A percentile compares a stretch with the other conserved stretches of the same genome.
Evolutionary conservation across 2,888 invertebrate genomes (phyloP).

Genomic region (Holacanthella duospinosa): DNA sequence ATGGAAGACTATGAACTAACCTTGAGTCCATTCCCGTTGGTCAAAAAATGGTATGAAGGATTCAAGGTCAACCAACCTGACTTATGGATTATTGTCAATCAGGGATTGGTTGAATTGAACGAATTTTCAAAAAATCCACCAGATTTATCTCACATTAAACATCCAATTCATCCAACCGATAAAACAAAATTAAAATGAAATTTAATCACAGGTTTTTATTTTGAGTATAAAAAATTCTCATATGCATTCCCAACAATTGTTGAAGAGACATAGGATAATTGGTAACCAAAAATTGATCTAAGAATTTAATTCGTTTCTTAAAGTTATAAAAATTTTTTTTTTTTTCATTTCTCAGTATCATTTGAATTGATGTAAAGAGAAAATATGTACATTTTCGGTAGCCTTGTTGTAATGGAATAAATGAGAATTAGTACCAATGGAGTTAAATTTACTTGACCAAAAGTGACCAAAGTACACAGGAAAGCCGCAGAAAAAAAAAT

Average conservation of each 20-base stretch:
- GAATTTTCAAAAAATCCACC: conserved; percentile 62
- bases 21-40: conserved; percentile 44
- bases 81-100: conserved; percentile 58
- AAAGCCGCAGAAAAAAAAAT: too few relatives aligned
- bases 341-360: not conserved
- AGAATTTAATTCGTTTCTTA: not conserved
- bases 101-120: conserved; percentile 57
- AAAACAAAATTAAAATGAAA: conserved; percentile 17
- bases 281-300: too few relatives aligned
- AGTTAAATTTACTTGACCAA: too few relatives aligned
- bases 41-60: conserved; percentile 27
- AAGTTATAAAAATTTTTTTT: not conserved
- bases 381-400: too few relatives aligned
- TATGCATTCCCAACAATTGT: not conserved
- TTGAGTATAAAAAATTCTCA: conserved; percentile 1
- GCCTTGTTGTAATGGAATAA: not conserved
- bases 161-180: conserved; percentile 53
- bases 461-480: too few relatives aligned
- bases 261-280: not conserved
- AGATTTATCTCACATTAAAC: conserved; percentile 56
- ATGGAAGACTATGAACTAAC: conserved; percentile 42
- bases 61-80: conserved; percentile 39
- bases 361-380: too few relatives aligned
- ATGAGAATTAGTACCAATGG: not conserved
- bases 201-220: conserved; percentile 9